These are phyloP conservation scores for Corythucha ciliata DNA, from an alignment of 2,888 invertebrate species.

Conservation along the genomic window DNA sequence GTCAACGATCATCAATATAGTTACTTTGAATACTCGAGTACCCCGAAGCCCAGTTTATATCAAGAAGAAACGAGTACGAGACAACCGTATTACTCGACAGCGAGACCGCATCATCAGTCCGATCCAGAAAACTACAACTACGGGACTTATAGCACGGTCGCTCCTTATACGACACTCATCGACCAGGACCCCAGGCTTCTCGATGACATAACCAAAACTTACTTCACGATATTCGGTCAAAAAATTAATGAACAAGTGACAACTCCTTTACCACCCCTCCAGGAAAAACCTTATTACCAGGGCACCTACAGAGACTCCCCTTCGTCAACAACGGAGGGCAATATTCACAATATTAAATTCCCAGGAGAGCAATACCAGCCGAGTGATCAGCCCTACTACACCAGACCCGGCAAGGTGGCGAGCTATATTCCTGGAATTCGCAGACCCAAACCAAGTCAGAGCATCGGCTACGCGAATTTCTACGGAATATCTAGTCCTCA, in stretches of 20 bases:
- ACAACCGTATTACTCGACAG: slow-evolving; percentile 37
- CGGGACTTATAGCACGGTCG: slow-evolving; percentile 42
- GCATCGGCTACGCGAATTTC: slow-evolving; percentile 17
- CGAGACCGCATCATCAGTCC: slow-evolving; percentile 23
- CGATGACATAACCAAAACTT: slow-evolving; percentile 64
- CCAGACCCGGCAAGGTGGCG: slow-evolving; percentile 33
- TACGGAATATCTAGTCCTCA: slow-evolving; percentile 23
- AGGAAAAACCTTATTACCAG: slow-evolving; percentile 38
- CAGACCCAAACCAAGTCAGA: slow-evolving; percentile 1
- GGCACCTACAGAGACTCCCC: slow-evolving; percentile 6
- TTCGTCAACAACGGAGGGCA: slow-evolving; percentile 2
- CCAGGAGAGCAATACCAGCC: slow-evolving; percentile 20
- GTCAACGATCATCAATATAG: slow-evolving; percentile 36
- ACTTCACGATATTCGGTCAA: slow-evolving; percentile 63
- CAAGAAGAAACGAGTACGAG: not conserved
- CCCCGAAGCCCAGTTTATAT: slow-evolving; percentile 22
- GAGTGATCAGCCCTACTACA: slow-evolving; percentile 23
- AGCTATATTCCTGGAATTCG: not conserved
- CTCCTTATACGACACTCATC: slow-evolving; percentile 54
- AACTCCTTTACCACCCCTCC: slow-evolving; percentile 34
- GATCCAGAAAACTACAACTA: slow-evolving; percentile 14
- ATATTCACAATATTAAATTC: slow-evolving; percentile 23
- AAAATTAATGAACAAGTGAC: slow-evolving; percentile 44
- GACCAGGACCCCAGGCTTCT: slow-evolving; percentile 56
- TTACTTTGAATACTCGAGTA: slow-evolving; percentile 25